Conservation (phyloP, 2,888 invertebrate genomes). For the Acanthopleura granulata region DNA sequence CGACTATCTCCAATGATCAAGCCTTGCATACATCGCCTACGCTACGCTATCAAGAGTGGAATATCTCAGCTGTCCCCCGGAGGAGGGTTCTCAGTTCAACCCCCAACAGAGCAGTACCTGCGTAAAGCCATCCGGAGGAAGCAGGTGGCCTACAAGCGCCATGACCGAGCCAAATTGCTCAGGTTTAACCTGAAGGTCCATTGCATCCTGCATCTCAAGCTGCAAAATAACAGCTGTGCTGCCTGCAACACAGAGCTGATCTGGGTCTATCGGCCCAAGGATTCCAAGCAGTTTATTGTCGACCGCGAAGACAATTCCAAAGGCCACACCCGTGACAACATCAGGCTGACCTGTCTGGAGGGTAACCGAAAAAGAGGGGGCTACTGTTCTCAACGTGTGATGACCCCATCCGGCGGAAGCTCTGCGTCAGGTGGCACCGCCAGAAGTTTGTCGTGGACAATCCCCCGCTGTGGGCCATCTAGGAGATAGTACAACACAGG, state of each 20-base stretch:
- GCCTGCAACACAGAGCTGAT: background rate
- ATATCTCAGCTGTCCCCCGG: background rate
- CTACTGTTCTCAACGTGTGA: background rate
- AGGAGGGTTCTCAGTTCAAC: background rate
- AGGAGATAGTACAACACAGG: too few species aligned
- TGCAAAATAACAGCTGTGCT: background rate
- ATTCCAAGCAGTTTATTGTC: too few species aligned
- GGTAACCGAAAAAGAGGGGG: conserved; percentile 2
- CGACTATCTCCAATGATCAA: too few species aligned
- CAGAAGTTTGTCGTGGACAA: conserved; percentile 24
- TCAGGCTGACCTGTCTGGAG: background rate
- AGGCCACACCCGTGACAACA: too few species aligned
- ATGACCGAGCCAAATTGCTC: background rate
- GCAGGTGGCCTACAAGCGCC: background rate
- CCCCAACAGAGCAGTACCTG: background rate
- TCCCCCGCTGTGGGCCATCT: too few species aligned
- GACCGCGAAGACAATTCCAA: too few species aligned
- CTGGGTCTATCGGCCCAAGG: too few species aligned
- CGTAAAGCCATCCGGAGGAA: background rate
- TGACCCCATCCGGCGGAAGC: conserved; percentile 16
- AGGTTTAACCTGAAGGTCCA: background rate
- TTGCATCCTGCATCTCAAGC: background rate
- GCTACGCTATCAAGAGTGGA: background rate
- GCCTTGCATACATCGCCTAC: background rate
- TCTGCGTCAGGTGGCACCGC: conserved; percentile 23